These are phyloP conservation scores for Choloepus hoffmanni DNA, from an alignment of 2,113 vertebrate genomes.

Conservation along the genomic window DNA sequence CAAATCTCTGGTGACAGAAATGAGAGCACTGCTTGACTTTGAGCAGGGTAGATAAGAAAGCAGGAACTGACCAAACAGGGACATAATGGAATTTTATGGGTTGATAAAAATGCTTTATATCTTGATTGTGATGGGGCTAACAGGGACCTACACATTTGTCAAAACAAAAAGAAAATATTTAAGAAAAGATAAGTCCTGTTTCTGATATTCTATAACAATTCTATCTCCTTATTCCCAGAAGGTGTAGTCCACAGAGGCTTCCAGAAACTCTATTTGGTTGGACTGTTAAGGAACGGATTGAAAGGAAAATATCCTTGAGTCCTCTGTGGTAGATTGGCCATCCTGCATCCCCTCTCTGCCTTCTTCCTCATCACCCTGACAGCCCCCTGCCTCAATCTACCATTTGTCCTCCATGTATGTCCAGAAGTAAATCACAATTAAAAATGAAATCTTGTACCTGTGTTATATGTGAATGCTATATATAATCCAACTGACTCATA, in stretches of 20 bases:
- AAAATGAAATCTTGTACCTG: neutral
- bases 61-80: neutral
- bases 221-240: constrained; percentile 26
- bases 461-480: fast-evolving
- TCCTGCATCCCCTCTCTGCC: too few species aligned
- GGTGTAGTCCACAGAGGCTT: neutral
- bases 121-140: neutral
- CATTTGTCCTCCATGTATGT: neutral
- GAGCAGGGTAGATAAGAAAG: constrained; percentile 11
- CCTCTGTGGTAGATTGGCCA: neutral
- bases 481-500: neutral
- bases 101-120: constrained; percentile 21
- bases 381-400: too few species aligned
- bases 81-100: neutral
- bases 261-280: constrained; percentile 4
- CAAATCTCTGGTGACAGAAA: neutral
- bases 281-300: neutral
- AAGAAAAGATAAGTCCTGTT: neutral
- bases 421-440: neutral
- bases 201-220: neutral
- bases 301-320: neutral
- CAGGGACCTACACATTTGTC: neutral
- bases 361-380: neutral
- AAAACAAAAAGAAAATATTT: constrained; percentile 32
- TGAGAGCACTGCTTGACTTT: neutral